Conservation (phyloP, 2,888 invertebrate genomes). For the Mythimna albipuncta region DNA sequence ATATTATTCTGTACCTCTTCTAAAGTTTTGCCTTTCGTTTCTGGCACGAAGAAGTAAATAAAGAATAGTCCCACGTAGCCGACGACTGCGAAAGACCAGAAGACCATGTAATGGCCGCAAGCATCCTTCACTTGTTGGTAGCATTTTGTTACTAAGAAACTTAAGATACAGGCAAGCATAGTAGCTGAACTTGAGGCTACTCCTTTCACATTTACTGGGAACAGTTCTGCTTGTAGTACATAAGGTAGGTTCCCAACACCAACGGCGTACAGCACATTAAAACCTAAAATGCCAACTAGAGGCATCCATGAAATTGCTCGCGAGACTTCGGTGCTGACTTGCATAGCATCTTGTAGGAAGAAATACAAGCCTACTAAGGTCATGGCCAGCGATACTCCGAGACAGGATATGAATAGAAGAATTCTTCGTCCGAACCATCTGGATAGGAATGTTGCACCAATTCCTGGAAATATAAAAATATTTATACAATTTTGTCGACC, state of each 20-base stretch:
- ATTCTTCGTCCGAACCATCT: conserved; percentile 90
- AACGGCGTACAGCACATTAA: conserved; percentile 90
- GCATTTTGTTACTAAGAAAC: conserved; percentile 91
- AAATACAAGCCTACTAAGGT: conserved; percentile 89
- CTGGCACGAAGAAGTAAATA: conserved; percentile 90
- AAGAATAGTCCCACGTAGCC: conserved; percentile 91
- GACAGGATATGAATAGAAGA: conserved; percentile 88
- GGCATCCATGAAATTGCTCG: conserved; percentile 87
- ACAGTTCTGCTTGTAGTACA: conserved; percentile 92
- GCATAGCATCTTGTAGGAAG: conserved; percentile 85
- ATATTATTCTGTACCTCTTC: conserved; percentile 91
- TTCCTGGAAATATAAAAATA: conserved; percentile 75
- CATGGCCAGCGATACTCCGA: conserved; percentile 89
- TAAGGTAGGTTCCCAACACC: conserved; percentile 92
- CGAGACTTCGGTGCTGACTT: conserved; percentile 77
- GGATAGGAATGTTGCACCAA: conserved; percentile 87
- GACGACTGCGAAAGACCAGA: conserved; percentile 90
- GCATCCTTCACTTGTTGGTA: conserved; percentile 90
- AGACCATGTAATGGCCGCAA: conserved; percentile 91
- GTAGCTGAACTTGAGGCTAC: conserved; percentile 91
- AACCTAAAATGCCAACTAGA: conserved; percentile 89
- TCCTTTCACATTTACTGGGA: conserved; percentile 92
- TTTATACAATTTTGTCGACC: background rate
- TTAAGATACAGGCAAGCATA: conserved; percentile 89
- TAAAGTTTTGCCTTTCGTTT: conserved; percentile 92